A percentile compares a stretch with the other conserved stretches of the same genome.
These are phyloP conservation scores for Chlorodrepanis virens DNA, from an alignment of 2,113 vertebrate species.

Conservation along the genomic window DNA sequence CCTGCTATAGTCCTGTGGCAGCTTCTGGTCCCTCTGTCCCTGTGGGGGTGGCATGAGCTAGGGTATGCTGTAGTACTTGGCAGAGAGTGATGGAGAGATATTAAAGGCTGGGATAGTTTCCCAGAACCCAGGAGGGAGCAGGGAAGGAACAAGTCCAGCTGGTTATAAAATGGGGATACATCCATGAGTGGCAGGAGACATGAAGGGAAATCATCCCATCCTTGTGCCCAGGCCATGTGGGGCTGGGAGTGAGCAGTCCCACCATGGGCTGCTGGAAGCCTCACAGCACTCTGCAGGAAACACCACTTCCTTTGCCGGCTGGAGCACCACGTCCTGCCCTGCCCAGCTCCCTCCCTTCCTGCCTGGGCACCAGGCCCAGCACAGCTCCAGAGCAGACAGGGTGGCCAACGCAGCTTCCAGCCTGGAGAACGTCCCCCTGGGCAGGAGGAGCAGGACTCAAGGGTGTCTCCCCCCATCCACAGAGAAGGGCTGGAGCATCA, in stretches of 20 bases:
- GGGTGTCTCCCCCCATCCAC: rapidly evolving
- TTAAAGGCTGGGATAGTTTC: background rate
- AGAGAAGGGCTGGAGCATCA: background rate
- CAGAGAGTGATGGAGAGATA: background rate
- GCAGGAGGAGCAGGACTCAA: background rate
- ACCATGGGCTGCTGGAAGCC: background rate
- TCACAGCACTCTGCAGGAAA: background rate
- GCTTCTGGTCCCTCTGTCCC: background rate
- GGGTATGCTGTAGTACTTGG: background rate
- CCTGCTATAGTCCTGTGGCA: background rate
- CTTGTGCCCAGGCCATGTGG: rapidly evolving
- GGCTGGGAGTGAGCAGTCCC: background rate
- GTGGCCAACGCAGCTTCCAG: background rate
- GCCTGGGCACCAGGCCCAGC: background rate
- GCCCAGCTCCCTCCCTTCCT: constrained; percentile 48
- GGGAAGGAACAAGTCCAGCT: background rate
- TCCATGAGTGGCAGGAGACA: background rate
- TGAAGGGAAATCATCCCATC: background rate
- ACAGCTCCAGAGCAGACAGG: rapidly evolving
- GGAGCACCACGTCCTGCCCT: background rate
- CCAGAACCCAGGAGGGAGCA: background rate
- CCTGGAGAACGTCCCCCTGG: background rate
- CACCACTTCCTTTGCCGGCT: background rate
- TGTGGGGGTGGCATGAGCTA: background rate
- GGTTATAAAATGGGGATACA: background rate